Base-by-base conservation (phyloP, 2,113 vertebrate genomes). In the Rattus rattus region DNA sequence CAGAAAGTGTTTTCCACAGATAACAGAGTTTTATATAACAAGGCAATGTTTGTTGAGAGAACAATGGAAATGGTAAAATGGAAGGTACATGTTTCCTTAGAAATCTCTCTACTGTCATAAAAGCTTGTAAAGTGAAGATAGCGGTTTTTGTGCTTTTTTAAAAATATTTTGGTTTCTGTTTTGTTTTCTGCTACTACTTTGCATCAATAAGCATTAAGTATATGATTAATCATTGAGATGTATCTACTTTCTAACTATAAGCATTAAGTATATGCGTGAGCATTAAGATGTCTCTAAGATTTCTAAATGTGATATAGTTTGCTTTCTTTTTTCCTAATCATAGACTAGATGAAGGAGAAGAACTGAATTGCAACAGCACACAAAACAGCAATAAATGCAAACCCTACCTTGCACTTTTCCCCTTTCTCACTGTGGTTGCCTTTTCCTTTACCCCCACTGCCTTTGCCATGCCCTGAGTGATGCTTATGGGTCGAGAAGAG, bases 361-460 rank as follows among this genome's bases (percentile, higher is more conserved):
- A 99, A 98, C 97, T 99, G 99, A 92, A 99, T 98, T 79, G 98
- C 94, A 36, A 99, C 98, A 4, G 99, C 99, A 26, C 98, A 99
- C 14, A 99, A 92, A 76, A 99, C 98, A 16, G 99, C 98, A 8
- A 99, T 94, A 11, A 98, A 85, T 0, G 98, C 98, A 24, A 99
- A 99, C 12, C 98, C 98, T 6, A 98, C 96, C 13, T 59, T 59
- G 56, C 19, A 59, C 17, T 59, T 59, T 59, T 17, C 17, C 17
- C 56, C 16, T 59, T 54, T 13, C 2, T 93, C 91, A 84, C 97
- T 96, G 0, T 89, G 69, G 24, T 49, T 0, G 3, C 94, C 96
- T 7, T 85, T n/a, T 1, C 88, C 80, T 3, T 87, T 96, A 0
- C 92, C 13, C 67, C 61, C 0, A 7, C 96, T 91, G 0, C 93